phyloP scores from a whole-genome alignment of 2,797 vertebrate species.

The Simalia tracyae region DNA sequence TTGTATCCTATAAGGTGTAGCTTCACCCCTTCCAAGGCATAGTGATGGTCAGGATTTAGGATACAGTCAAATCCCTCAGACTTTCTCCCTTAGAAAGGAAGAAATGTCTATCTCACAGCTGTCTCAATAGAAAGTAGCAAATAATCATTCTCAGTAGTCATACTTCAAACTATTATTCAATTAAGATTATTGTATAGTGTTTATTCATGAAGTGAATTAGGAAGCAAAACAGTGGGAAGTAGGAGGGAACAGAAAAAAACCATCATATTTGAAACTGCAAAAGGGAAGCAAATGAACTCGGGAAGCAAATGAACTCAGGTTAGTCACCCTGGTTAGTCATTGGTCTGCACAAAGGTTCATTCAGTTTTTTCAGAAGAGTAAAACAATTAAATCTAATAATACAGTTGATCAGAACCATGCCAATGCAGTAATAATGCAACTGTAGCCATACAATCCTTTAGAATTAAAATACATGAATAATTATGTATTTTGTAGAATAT shows the following conservation, averaged over 20 bases:
- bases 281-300: neutral
- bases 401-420: slow-evolving; percentile 38
- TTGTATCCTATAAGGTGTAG: neutral
- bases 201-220: neutral
- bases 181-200: neutral
- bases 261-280: neutral
- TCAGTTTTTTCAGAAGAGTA: slow-evolving; percentile 49
- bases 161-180: neutral
- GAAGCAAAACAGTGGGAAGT: neutral
- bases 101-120: neutral
- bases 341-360: slow-evolving; percentile 48
- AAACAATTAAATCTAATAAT: slow-evolving; percentile 50
- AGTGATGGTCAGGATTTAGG: neutral
- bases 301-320: neutral
- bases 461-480: slow-evolving; percentile 66
- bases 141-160: neutral
- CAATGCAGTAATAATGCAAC: slow-evolving; percentile 44
- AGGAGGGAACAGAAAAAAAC: neutral
- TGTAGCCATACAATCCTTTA: slow-evolving; percentile 59
- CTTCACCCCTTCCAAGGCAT: neutral
- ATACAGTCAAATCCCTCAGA: neutral
- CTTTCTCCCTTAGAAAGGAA: neutral
- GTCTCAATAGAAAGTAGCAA: neutral
- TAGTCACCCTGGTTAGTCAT: slow-evolving; percentile 13
- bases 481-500: slow-evolving; percentile 62